Evolutionary conservation across 2,888 invertebrate species (phyloP), one percentile per base, ranked within the genome.

Genomic region (Aleiodes testaceus): DNA sequence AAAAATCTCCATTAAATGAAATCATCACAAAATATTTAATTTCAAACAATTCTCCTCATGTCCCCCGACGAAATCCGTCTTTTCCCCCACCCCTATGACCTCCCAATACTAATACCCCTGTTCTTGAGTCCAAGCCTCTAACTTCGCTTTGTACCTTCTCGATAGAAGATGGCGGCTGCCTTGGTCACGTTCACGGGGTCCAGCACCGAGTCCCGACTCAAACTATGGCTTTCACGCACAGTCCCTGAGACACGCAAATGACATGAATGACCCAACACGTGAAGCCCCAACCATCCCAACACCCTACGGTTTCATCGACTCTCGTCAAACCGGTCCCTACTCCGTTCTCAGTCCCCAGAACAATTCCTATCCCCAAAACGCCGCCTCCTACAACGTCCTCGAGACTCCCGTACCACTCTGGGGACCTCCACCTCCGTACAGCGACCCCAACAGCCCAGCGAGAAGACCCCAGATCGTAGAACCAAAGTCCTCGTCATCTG

Each of bases 401-500:
- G 87, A 87, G 61, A 75, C 74, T 12, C 82, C 85, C 1, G 84
- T 85, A 2, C 85, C 85, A 1, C 76, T 95, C 16, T 96, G 96
- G 96, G 96, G 95, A 0, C 96, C 96, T 0, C 96, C 96, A 0
- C 96, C 96, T 0, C 96, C 96, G 0, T 96, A 96, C 82, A 94
- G 94, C 72, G 94, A 94, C 65, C 94, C 94, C 45, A 94, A 94
- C 78, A 92, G 91, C 75, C 92, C 92, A 0, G 92, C 92, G 0
- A 86, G 92, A 73, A 87, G 92, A 47, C 82, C 85, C 0, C 86
- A 84, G 66, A 79, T 83, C 3, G 61, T 77, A 52, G 80, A 77
- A 3, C 73, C 71, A 16, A 42, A 74, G 22, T 26, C 47, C n/a
- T 69, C 72, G 66, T 88, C 7, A 88, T 88, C 26, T 89, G 59